Percentiles rank a stretch among this genome's conserved stretches.
Conservation (phyloP, 1,140 invertebrate genomes). For the Asbolus verrucosus region DNA sequence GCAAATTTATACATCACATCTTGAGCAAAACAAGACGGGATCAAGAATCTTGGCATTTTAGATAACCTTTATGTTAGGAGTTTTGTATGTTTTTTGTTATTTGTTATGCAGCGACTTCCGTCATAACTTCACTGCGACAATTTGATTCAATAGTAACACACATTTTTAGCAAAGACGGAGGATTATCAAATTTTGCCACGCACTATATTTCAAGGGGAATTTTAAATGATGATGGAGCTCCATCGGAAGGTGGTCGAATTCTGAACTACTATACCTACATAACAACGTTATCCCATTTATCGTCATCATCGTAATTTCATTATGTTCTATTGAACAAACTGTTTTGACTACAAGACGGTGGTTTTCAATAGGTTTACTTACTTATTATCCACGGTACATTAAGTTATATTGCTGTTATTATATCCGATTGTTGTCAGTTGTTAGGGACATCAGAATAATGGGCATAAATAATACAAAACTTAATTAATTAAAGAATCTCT, state of each 20-base stretch:
- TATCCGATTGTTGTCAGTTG: slow-evolving; percentile 1
- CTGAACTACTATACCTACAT: neutral
- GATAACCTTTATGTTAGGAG: slow-evolving; percentile 35
- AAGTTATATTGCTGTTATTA: slow-evolving; percentile 10
- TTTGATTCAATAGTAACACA: slow-evolving; percentile 3
- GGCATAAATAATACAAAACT: slow-evolving; percentile 17
- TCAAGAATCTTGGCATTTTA: slow-evolving; percentile 34
- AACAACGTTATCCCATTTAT: neutral
- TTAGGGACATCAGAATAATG: neutral
- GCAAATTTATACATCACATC: slow-evolving; percentile 32
- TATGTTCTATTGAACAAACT: slow-evolving; percentile 1
- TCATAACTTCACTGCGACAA: slow-evolving; percentile 6
- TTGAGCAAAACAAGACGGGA: slow-evolving; percentile 20
- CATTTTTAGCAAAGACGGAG: neutral
- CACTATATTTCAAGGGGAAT: slow-evolving; percentile 7
- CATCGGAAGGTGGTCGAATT: neutral
- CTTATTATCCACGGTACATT: slow-evolving; percentile 27
- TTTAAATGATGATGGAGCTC: slow-evolving; percentile 1
- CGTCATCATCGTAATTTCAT: slow-evolving; percentile 14
- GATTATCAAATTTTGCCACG: slow-evolving; percentile 2
- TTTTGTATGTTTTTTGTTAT: slow-evolving; percentile 33
- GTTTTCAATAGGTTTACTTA: slow-evolving; percentile 27
- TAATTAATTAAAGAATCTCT: slow-evolving; percentile 25
- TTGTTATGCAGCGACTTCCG: slow-evolving; percentile 9
- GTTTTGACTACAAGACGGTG: neutral